Conservation (phyloP, 2,797 vertebrate genomes). For the Acanthis flammea region DNA sequence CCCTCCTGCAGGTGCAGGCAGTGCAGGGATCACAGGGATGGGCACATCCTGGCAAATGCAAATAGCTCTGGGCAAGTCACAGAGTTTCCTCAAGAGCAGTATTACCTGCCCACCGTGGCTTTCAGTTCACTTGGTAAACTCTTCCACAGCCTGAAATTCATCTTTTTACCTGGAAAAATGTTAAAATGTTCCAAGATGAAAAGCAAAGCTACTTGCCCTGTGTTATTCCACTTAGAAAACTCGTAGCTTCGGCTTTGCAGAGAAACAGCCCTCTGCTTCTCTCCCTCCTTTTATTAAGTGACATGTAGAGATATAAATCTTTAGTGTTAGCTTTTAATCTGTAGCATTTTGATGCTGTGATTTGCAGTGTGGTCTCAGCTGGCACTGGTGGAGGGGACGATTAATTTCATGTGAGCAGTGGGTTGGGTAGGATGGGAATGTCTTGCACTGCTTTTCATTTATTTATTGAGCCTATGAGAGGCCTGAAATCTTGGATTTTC, state of each 20-base stretch:
- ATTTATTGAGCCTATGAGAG: not conserved
- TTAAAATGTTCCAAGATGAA: not conserved
- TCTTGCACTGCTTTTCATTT: not conserved
- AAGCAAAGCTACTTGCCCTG: not conserved
- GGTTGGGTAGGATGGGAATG: not conserved
- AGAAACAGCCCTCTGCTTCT: not conserved
- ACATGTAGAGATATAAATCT: not conserved
- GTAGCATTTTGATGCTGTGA: not conserved
- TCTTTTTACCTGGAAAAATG: not conserved
- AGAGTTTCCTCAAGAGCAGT: not conserved
- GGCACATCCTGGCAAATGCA: not conserved
- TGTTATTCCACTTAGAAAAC: not conserved
- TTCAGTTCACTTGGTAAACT: not conserved
- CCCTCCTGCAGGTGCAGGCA: not conserved
- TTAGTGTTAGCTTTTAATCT: not conserved
- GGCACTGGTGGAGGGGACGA: rapidly evolving
- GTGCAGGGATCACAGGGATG: not conserved
- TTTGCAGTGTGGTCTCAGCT: not conserved
- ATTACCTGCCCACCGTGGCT: rapidly evolving
- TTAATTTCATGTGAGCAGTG: not conserved
- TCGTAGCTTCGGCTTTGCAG: not conserved
- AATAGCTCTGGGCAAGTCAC: not conserved
- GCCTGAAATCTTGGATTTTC: not conserved
- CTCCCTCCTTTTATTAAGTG: not conserved
- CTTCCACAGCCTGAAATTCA: not conserved